Conservation (phyloP, 2,113 vertebrate genomes). For the Stigmatopora nigra region DNA sequence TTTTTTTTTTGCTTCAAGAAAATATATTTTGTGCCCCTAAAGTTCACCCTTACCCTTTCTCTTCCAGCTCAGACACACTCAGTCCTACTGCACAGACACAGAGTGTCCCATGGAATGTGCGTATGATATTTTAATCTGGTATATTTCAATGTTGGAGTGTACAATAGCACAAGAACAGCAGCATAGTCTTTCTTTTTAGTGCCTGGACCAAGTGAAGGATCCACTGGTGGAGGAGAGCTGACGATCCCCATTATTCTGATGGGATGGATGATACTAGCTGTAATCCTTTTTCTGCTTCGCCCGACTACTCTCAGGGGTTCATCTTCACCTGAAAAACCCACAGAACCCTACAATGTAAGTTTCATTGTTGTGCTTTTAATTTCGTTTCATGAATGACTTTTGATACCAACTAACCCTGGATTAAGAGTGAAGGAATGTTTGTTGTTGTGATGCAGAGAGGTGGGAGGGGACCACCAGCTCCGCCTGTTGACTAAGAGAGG, state of each 20-base stretch:
- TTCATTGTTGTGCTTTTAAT: background rate
- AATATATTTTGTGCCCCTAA: background rate
- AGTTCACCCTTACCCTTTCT: conserved; percentile 28
- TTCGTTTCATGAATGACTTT: background rate
- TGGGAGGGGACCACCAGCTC: conserved; percentile 83
- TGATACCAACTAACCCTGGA: no score
- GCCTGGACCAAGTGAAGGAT: conserved; percentile 76
- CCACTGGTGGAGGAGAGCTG: conserved; percentile 69
- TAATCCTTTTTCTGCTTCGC: conserved; percentile 85
- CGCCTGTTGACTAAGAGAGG: conserved; percentile 81
- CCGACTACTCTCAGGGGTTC: conserved; percentile 80
- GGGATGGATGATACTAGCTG: conserved; percentile 85
- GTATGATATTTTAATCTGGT: conserved; percentile 51
- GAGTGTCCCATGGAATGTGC: conserved; percentile 93
- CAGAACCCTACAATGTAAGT: conserved; percentile 80
- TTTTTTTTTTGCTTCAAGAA: no score
- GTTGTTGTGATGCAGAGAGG: conserved; percentile 46
- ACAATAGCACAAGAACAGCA: background rate
- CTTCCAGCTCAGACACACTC: conserved; percentile 89
- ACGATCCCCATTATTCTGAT: conserved; percentile 86
- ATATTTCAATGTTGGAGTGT: conserved; percentile 8
- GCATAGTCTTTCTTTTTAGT: conserved; percentile 65
- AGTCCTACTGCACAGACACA: conserved; percentile 95
- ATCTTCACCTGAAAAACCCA: conserved; percentile 73
- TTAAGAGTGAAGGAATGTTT: background rate